phyloP scores from a whole-genome alignment of 2,797 vertebrate genomes.

The Sternarchorhynchus goeldii region DNA sequence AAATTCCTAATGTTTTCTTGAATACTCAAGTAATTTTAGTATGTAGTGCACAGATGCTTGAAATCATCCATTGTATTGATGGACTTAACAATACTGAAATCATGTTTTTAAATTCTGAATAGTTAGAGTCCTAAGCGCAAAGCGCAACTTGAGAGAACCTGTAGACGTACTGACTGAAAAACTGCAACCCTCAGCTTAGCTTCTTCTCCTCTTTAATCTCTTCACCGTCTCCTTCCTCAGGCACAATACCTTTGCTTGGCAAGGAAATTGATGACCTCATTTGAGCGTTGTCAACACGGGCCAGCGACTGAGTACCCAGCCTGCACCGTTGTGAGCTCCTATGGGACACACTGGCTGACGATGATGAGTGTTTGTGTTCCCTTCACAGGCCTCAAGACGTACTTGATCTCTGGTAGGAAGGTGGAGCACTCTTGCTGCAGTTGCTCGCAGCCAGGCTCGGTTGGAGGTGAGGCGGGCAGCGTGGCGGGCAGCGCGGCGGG shows the following conservation, averaged over 20 bases:
- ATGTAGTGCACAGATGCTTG: too few relatives aligned
- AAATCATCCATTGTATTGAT: too few relatives aligned
- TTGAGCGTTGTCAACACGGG: slow-evolving; percentile 17
- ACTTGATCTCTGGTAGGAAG: slow-evolving; percentile 91
- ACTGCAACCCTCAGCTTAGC: too few relatives aligned
- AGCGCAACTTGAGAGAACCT: too few relatives aligned
- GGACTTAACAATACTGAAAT: too few relatives aligned
- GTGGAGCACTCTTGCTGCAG: slow-evolving; percentile 75
- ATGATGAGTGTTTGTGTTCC: slow-evolving; percentile 38
- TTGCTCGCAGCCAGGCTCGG: slow-evolving; percentile 16
- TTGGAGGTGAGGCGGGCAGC: slow-evolving; percentile 22
- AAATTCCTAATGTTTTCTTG: too few relatives aligned
- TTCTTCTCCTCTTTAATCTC: not conserved
- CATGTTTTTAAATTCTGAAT: too few relatives aligned
- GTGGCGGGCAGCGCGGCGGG: not conserved
- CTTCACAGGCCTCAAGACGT: slow-evolving; percentile 87
- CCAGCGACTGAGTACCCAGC: slow-evolving; percentile 22
- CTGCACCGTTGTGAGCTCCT: not conserved
- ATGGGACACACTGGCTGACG: slow-evolving; percentile 12
- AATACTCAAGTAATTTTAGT: too few relatives aligned
- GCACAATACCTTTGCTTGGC: not conserved
- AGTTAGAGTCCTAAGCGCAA: too few relatives aligned
- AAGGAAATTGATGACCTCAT: slow-evolving; percentile 36
- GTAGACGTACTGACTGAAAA: too few relatives aligned
- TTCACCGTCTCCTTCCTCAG: slow-evolving; percentile 1